Conservation (phyloP, 1,140 invertebrate species). For the Drosophila lacertosa region DNA sequence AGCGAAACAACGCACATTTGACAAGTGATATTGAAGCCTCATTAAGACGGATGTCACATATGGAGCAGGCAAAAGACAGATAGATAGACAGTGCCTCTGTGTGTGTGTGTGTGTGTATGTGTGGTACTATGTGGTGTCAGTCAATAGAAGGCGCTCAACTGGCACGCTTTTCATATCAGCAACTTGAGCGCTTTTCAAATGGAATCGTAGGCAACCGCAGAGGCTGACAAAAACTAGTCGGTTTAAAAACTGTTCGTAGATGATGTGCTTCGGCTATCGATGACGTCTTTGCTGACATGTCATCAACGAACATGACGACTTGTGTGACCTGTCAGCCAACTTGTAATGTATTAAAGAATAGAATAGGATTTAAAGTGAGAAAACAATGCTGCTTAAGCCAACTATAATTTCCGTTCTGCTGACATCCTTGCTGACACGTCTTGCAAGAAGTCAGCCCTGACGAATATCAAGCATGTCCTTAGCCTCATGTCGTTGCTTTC, state of each 20-base stretch:
- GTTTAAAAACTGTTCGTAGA: too few species aligned
- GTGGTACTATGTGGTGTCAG: constrained; percentile 44
- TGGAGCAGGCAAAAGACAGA: background rate
- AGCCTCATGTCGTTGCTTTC: too few species aligned
- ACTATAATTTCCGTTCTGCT: too few species aligned
- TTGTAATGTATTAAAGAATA: background rate
- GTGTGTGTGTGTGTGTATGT: constrained; percentile 19
- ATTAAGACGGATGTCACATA: constrained; percentile 66
- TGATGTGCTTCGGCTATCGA: too few species aligned
- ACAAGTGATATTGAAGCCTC: constrained; percentile 75
- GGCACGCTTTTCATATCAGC: constrained; percentile 73
- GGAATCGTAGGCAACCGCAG: constrained; percentile 63
- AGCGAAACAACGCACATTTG: constrained; percentile 37
- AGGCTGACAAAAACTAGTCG: too few species aligned
- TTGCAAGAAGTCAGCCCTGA: background rate
- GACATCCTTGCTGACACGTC: background rate
- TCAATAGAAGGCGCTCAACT: constrained; percentile 61
- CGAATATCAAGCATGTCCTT: too few species aligned
- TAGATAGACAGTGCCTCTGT: background rate
- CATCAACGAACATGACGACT: background rate
- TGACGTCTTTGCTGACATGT: background rate
- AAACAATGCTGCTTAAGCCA: too few species aligned
- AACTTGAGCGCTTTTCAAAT: constrained; percentile 61
- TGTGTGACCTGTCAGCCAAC: background rate
- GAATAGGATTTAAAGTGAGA: background rate